Conservation (phyloP, 2,113 vertebrate genomes). For the Dromaius novaehollandiae region DNA sequence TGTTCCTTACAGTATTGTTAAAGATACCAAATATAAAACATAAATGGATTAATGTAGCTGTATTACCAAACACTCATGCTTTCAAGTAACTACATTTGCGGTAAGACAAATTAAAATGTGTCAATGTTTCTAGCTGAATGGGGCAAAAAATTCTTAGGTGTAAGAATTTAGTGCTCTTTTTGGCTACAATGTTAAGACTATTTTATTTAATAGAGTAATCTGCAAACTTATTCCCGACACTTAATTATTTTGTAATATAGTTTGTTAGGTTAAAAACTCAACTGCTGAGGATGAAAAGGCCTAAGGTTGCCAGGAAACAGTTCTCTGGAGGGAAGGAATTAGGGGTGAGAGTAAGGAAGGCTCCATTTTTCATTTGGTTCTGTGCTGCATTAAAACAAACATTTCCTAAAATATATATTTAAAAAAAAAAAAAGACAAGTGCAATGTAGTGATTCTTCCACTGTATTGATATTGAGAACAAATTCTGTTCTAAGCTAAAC, state of each 20-base stretch:
- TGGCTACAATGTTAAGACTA: not conserved
- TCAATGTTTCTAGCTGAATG: not conserved
- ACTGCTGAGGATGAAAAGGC: not conserved
- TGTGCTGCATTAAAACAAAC: not conserved
- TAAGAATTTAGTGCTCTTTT: not conserved
- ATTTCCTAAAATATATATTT: not conserved
- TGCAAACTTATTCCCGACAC: not conserved
- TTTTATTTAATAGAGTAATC: not conserved
- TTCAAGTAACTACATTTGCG: not conserved
- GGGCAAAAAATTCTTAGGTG: not conserved
- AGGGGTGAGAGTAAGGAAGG: not conserved
- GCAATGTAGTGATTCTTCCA: not conserved
- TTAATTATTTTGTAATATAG: not conserved
- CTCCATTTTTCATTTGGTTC: not conserved
- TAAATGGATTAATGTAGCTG: not conserved
- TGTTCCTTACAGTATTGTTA: rapidly evolving
- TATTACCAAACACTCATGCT: not conserved
- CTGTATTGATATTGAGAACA: not conserved
- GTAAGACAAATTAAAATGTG: not conserved
- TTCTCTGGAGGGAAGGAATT: not conserved
- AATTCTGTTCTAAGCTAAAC: not conserved
- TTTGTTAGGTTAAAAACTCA: not conserved
- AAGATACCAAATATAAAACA: not conserved
- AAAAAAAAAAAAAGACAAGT: too few species aligned
- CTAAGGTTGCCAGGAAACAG: not conserved